A percentile compares a stretch with the other conserved stretches of the same genome.
These are phyloP conservation scores for Chrysolina haemoptera DNA, from an alignment of 2,888 invertebrate species.

Conservation along the genomic window DNA sequence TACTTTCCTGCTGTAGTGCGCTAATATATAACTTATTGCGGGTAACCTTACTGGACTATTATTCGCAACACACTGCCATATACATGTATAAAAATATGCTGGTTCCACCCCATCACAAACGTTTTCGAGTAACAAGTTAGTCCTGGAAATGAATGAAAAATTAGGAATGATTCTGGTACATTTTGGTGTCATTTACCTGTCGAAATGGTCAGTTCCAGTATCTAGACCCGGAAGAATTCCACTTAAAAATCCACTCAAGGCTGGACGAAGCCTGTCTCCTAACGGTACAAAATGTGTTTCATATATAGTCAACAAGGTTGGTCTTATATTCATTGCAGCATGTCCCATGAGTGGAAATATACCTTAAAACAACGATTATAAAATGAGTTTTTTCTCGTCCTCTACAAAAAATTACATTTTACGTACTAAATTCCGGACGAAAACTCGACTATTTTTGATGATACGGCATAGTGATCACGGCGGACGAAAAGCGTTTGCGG, in stretches of 20 bases:
- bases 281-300: conserved; percentile 91
- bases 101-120: conserved; percentile 85
- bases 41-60: conserved; percentile 86
- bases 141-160: conserved; percentile 65
- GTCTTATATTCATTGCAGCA: conserved; percentile 92
- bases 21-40: conserved; percentile 84
- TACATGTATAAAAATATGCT: conserved; percentile 86
- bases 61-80: conserved; percentile 90
- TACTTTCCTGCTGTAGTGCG: conserved; percentile 84
- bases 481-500: too few species aligned
- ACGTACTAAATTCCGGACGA: too few species aligned
- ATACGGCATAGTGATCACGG: too few species aligned
- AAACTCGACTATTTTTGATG: too few species aligned
- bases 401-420: too few species aligned
- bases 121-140: conserved; percentile 77
- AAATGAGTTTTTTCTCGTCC: background rate
- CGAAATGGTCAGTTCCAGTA: conserved; percentile 87
- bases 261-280: conserved; percentile 82
- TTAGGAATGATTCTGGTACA: background rate
- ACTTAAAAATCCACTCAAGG: conserved; percentile 89
- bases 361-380: conserved; percentile 70
- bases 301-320: conserved; percentile 85
- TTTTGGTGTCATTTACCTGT: conserved; percentile 72
- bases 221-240: conserved; percentile 91
- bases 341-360: conserved; percentile 91